phyloP scores from a whole-genome alignment of 1,140 invertebrate genomes.

The Macrobrachium rosenbergii region DNA sequence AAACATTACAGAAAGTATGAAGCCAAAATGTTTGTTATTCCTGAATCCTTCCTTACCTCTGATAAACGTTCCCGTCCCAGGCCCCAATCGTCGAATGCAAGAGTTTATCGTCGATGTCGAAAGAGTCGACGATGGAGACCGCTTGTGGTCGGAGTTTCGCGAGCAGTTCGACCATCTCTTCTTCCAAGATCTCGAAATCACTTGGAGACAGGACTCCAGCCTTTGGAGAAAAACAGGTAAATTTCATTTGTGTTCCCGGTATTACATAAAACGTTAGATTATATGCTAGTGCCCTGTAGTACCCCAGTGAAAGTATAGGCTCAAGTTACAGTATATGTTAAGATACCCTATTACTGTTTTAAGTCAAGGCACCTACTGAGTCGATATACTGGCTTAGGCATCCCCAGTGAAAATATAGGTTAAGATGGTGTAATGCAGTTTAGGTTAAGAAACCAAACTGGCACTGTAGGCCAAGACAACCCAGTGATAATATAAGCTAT shows the following conservation, averaged over 20 bases:
- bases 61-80: slow-evolving; percentile 93
- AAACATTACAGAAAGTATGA: too few relatives aligned
- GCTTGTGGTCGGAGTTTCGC: slow-evolving; percentile 84
- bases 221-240: slow-evolving; percentile 77
- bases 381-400: too few relatives aligned
- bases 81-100: slow-evolving; percentile 86
- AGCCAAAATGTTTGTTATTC: too few relatives aligned
- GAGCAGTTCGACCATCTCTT: slow-evolving; percentile 80
- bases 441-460: too few relatives aligned
- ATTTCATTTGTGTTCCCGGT: slow-evolving; percentile 36
- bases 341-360: too few relatives aligned
- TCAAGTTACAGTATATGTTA: too few relatives aligned
- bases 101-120: slow-evolving; percentile 87
- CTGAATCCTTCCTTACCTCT: slow-evolving; percentile 72
- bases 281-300: background rate
- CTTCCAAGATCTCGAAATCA: slow-evolving; percentile 79
- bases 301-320: too few relatives aligned
- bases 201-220: slow-evolving; percentile 71
- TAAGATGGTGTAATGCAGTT: too few relatives aligned
- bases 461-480: too few relatives aligned
- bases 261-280: background rate
- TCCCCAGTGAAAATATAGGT: too few relatives aligned
- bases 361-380: too few relatives aligned
- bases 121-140: slow-evolving; percentile 90
- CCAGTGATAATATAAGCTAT: too few relatives aligned